These are phyloP conservation scores for Crenichthys baileyi DNA, from an alignment of 2,797 vertebrate genomes.

Conservation along the genomic window DNA sequence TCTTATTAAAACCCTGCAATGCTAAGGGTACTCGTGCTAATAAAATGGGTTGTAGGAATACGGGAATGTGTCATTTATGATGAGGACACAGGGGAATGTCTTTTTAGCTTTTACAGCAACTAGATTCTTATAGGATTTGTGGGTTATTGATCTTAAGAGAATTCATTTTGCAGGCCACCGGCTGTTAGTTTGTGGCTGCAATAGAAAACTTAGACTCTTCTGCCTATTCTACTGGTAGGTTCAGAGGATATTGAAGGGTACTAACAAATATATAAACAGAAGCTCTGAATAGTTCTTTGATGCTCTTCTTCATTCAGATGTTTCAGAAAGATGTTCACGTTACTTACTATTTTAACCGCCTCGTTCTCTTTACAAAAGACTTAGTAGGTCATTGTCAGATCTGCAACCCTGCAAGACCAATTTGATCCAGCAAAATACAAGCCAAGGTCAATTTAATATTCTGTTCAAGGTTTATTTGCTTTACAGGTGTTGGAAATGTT, in stretches of 20 bases:
- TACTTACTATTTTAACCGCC: not conserved
- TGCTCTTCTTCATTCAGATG: not conserved
- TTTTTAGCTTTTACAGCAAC: conserved; percentile 1
- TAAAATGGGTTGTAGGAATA: not conserved
- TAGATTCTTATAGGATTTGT: conserved; percentile 1
- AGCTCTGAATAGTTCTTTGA: not conserved
- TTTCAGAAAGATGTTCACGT: not conserved
- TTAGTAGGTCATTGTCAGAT: not conserved
- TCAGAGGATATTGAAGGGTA: not conserved
- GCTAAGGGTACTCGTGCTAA: not conserved
- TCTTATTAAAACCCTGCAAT: conserved; percentile 1
- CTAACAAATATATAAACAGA: not conserved
- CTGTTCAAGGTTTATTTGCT: not conserved
- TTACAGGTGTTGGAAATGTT: not conserved
- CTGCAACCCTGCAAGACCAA: not conserved
- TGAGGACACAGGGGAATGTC: not conserved
- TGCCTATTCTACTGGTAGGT: not conserved
- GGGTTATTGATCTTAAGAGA: not conserved
- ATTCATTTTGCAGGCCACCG: not conserved
- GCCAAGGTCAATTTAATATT: not conserved
- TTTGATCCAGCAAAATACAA: not conserved
- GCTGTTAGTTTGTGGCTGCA: not conserved
- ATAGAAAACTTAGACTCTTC: not conserved
- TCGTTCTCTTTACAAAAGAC: not conserved
- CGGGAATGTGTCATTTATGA: not conserved